Conservation (phyloP, 2,888 invertebrate genomes). For the Drosophila longiperda region DNA sequence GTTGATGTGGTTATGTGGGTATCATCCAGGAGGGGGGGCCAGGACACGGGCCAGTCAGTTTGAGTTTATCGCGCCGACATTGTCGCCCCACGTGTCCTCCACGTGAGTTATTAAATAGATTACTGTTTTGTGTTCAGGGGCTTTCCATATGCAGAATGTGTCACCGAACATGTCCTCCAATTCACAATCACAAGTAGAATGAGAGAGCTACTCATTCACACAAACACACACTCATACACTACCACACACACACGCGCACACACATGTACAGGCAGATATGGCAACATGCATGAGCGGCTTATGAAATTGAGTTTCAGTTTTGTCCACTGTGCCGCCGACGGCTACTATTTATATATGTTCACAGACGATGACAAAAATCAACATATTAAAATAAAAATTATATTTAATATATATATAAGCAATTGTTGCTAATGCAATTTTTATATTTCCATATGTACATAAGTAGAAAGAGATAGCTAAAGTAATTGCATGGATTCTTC, state of each 20-base stretch:
- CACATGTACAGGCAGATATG: conserved; percentile 1
- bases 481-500: not conserved
- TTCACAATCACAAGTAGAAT: conserved; percentile 12
- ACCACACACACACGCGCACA: not conserved
- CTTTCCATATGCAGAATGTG: conserved; percentile 51
- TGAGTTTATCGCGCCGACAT: conserved; percentile 67
- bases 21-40: not conserved
- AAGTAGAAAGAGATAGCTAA: not conserved
- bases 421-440: not conserved
- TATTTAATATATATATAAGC: not conserved
- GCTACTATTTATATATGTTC: conserved; percentile 19
- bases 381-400: conserved; percentile 1
- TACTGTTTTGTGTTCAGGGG: conserved; percentile 63
- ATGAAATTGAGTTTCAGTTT: conserved; percentile 65
- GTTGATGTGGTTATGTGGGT: conserved; percentile 21
- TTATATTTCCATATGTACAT: not conserved
- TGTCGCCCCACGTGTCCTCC: conserved; percentile 52
- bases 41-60: conserved; percentile 31
- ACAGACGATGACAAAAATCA: conserved; percentile 13
- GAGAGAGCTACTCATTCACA: conserved; percentile 6
- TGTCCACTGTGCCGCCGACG: conserved; percentile 32
- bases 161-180: conserved; percentile 43
- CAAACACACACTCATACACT: conserved; percentile 1
- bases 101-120: conserved; percentile 78
- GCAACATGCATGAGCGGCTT: conserved; percentile 63